phyloP scores from a whole-genome alignment of 2,113 vertebrate genomes.

The Caracal caracal region DNA sequence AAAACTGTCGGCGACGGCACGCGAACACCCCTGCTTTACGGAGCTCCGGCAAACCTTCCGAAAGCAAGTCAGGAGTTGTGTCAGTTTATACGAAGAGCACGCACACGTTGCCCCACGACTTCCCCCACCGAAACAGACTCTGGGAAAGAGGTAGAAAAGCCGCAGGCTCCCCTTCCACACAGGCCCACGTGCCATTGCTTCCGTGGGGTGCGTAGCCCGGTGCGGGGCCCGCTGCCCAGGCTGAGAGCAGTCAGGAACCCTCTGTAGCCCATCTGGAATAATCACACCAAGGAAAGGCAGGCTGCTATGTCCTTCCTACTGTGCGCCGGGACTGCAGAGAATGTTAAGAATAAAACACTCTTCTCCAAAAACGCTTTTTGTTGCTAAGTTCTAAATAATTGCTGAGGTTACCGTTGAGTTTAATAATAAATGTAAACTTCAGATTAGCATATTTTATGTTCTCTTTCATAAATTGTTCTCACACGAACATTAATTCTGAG shows the following conservation, averaged over 20 bases:
- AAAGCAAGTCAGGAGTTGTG: not conserved
- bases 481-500: accelerated
- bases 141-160: no score
- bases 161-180: not conserved
- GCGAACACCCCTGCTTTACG: no score
- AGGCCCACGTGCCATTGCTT: accelerated
- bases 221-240: accelerated
- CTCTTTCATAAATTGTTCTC: not conserved
- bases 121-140: not conserved
- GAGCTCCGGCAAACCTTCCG: not conserved
- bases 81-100: accelerated
- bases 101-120: no score
- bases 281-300: not conserved
- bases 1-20: not conserved
- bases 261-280: no score
- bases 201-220: no score
- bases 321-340: not conserved
- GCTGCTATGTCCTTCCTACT: accelerated
- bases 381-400: not conserved
- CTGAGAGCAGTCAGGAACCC: accelerated
- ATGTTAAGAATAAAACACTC: not conserved
- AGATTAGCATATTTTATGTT: not conserved
- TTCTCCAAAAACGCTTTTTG: accelerated
- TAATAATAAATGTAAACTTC: not conserved
- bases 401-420: not conserved